Percentiles rank a stretch among this genome's conserved stretches.
Evolutionary conservation across 2,888 invertebrate genomes (phyloP).

Genomic region (Adineta ricciae): DNA sequence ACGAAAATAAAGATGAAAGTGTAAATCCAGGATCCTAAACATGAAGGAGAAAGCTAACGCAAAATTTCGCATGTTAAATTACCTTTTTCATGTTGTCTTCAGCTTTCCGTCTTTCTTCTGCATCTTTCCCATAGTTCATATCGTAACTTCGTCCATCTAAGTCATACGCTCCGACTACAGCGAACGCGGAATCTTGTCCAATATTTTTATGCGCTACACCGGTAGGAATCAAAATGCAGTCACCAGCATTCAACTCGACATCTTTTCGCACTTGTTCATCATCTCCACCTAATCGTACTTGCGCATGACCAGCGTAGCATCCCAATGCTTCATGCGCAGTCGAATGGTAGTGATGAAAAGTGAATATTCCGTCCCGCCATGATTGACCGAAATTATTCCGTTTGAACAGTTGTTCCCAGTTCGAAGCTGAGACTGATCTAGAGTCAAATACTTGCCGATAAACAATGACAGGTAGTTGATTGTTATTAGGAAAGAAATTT

Average conservation of each 20-base stretch:
- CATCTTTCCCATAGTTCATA: constrained; percentile 10
- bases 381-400: not conserved
- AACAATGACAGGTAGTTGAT: not conserved
- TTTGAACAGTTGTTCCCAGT: constrained; percentile 4
- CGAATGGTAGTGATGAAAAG: not conserved
- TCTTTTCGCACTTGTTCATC: not conserved
- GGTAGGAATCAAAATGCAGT: not conserved
- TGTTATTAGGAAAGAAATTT: not conserved
- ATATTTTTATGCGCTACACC: constrained; percentile 1
- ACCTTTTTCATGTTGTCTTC: constrained; percentile 3
- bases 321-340: not conserved
- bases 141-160: not conserved
- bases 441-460: not conserved
- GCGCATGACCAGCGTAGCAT: not conserved
- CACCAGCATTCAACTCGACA: not conserved
- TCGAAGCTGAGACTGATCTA: not conserved
- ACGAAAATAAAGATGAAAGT: too few species aligned
- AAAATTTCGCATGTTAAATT: too few species aligned
- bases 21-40: too few species aligned
- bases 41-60: too few species aligned
- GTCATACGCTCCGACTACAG: constrained; percentile 1
- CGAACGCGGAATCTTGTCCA: not conserved
- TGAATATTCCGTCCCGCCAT: not conserved
- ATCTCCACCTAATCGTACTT: not conserved
- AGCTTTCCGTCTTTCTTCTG: not conserved